Evolutionary conservation across 2,888 invertebrate genomes (phyloP), one percentile per base, ranked within the genome.

Genomic region (Amphipoea oculea): DNA sequence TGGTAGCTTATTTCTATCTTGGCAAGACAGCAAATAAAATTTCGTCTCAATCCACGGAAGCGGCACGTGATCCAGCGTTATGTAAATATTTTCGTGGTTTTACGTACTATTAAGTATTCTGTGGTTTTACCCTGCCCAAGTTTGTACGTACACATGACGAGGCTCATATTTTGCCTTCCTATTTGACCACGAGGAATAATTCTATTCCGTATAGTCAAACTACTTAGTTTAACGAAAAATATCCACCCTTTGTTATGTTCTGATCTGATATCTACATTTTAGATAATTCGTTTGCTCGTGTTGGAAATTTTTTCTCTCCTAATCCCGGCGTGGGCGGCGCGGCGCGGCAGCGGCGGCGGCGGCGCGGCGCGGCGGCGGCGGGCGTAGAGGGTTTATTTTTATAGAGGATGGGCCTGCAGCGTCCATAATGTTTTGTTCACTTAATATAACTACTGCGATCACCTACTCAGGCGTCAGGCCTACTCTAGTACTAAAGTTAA

Each of bases 11-110:
- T 78, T 75, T 72, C 51, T 65, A 7, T 9, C 12, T 29, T 74
- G 42, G 74, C 72, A 86, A 85, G 79, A 79, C 66, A 12, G 57
- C 5, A 2, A 45, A 14, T 3, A 78, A 72, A 60, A 66, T 40
- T 40, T 42, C 20, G 42, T 71, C 40, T 70, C 36, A 23, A 66
- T 70, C n/a, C 48, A n/a, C 63, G 45, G 42, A n/a, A 54, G 40
- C 48, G 71, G 78, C 76, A 83, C 84, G 86, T 84, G 76, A 83
- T 70, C 78, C 23, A 65, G 14, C n/a, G 36, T 17, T n/a, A 67
- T 42, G 71, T 72, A 79, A 84, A 74, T 72, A 62, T 14, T 72
- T 57, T 29, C 66, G 23, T n/a, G 63, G 17, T 76, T 29, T 29
- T 29, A 29, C 29, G 29, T 29, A 29, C 29, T 29, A 29, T 29